Conservation (phyloP, 1,140 invertebrate species). For the Caerostris extrusa region DNA sequence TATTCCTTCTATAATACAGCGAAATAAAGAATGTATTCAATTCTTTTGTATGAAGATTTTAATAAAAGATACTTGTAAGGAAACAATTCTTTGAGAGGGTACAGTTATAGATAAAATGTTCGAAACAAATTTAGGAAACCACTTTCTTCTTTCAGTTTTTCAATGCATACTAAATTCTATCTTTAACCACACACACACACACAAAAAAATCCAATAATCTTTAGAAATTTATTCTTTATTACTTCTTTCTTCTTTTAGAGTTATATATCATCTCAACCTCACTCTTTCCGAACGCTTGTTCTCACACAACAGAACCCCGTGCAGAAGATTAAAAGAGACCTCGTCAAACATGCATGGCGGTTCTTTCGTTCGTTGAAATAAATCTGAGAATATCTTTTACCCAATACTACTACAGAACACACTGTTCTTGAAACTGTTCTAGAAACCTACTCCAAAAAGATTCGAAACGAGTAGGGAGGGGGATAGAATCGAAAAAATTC, state of each 20-base stretch:
- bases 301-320: conserved; percentile 32
- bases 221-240: neutral
- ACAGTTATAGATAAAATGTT: neutral
- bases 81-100: neutral
- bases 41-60: too few species aligned
- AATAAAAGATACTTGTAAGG: too few species aligned
- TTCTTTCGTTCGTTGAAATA: conserved; percentile 7
- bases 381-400: conserved; percentile 19
- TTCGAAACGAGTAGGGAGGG: neutral
- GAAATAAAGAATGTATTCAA: too few species aligned
- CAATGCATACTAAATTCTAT: conserved; percentile 18
- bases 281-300: neutral
- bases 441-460: conserved; percentile 2
- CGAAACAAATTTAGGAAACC: neutral
- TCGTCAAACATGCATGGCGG: conserved; percentile 26
- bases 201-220: neutral
- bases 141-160: neutral
- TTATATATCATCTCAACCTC: conserved; percentile 20
- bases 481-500: conserved; percentile 13
- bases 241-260: neutral
- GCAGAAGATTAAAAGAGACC: conserved; percentile 31
- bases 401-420: neutral
- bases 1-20: too few species aligned
- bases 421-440: conserved; percentile 18
- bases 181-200: neutral